phyloP scores from a whole-genome alignment of 2,797 vertebrate genomes.

The Urosaurus nigricauda region DNA sequence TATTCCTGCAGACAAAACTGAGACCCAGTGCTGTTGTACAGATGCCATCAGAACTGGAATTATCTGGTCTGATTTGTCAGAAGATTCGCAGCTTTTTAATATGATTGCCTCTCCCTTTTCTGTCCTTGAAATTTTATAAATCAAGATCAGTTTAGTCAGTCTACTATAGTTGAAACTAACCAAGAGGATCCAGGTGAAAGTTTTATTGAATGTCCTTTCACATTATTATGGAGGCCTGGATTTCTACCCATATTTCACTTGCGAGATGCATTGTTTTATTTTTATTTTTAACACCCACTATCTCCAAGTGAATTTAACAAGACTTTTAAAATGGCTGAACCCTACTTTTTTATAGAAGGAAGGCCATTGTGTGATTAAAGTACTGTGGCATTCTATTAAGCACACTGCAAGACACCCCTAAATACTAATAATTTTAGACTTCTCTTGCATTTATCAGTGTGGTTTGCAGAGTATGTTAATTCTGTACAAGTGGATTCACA shows the following conservation, averaged over 20 bases:
- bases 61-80: constrained; percentile 43
- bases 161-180: too few species aligned
- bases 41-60: constrained; percentile 60
- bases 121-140: constrained; percentile 11
- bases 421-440: not conserved
- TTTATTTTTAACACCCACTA: not conserved
- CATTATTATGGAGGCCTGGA: not conserved
- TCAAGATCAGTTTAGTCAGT: too few species aligned
- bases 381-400: not conserved
- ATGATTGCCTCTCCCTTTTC: constrained; percentile 5
- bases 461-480: not conserved
- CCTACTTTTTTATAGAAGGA: not conserved
- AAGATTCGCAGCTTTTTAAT: constrained; percentile 30
- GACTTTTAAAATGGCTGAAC: not conserved
- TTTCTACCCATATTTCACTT: not conserved
- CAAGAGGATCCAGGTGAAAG: not conserved
- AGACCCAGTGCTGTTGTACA: constrained; percentile 58
- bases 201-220: not conserved
- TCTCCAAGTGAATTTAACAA: not conserved
- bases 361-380: not conserved
- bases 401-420: not conserved
- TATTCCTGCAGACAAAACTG: constrained; percentile 26
- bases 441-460: not conserved
- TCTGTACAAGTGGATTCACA: not conserved
- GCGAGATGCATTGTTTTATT: not conserved